Base-by-base conservation (phyloP, 2,797 vertebrate genomes). In the Cyclura pinguis region DNA sequence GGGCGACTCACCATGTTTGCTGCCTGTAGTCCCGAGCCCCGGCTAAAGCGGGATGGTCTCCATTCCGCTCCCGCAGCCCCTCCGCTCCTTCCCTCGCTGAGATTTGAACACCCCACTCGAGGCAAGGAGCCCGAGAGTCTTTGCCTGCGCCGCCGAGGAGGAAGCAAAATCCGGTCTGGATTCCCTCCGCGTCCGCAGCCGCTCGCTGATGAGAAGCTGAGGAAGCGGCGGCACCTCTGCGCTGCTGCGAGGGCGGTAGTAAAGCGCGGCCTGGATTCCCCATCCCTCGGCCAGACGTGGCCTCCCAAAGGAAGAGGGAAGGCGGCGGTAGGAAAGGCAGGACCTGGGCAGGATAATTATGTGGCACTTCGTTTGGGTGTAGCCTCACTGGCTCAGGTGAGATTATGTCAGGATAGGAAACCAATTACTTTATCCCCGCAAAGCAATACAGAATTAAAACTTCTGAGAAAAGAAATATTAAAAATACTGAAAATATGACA, bases 81-180 rank as follows among this genome's bases (percentile, higher is more conserved):
- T 74, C 64, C 0, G 38, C 1, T 10, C 2, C 64, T 14, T 84
- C 91, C 84, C 86, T 81, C 77, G 67, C 86, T 72, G 38, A 80
- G 90, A 91, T 88, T 91, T 91, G 90, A 91, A 88, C 86, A 42
- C 72, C 80, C 85, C 85, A 87, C 85, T 67, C 50, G 5, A 87
- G 64, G 88, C 62, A 78, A 80, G 80, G 69, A 93, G 88, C 93
- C 89, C 64, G 91, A 92, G 94, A 93, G 89, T 72, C 86, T 72
- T 90, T 55, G 50, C 85, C 86, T 52, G 81, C 14, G 94, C 84
- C 90, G 92, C 88, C 84, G 67, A 87, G 94, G 87, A 82, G 87
- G 92, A 94, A 84, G 85, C 91, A 96, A 96, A 96, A 96, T 85
- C 95, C 93, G 95, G 96, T 85, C 95, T 95, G 94, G 91, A 84